Percentiles rank a stretch among this genome's conserved stretches.
Conservation (phyloP, 2,113 vertebrate genomes). For the Montifringilla adamsi region DNA sequence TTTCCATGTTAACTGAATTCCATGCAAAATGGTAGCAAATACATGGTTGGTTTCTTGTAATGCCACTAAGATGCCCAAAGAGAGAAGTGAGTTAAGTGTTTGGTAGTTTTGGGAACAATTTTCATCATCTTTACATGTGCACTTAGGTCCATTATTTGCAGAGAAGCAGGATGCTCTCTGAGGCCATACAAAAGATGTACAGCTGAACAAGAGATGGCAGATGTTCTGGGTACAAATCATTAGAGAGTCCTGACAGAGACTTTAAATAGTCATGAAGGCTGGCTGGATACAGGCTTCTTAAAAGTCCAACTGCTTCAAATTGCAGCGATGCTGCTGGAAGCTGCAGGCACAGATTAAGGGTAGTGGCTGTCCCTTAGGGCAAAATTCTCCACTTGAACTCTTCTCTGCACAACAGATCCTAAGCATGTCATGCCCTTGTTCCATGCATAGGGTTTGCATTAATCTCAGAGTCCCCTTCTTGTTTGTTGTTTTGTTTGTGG, state of each 20-base stretch:
- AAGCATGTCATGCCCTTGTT: background rate
- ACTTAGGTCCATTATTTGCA: background rate
- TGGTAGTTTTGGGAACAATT: background rate
- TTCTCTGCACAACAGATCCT: background rate
- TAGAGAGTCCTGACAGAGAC: background rate
- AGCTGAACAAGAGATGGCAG: slow-evolving; percentile 2
- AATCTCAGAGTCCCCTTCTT: background rate
- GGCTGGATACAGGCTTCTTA: background rate
- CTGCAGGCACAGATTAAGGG: background rate
- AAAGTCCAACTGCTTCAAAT: background rate
- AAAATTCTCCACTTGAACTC: background rate
- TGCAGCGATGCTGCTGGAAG: background rate
- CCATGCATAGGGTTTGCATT: background rate
- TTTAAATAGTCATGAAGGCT: background rate
- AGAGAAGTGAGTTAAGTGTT: background rate
- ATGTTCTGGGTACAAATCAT: slow-evolving; percentile 11
- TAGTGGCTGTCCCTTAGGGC: background rate
- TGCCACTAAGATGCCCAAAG: background rate
- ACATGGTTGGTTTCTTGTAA: background rate
- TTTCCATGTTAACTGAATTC: background rate
- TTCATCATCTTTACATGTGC: background rate
- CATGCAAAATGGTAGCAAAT: background rate
- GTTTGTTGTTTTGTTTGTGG: background rate
- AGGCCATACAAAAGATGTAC: background rate
- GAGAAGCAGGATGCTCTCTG: background rate